phyloP scores from a whole-genome alignment of 2,113 vertebrate genomes.

The Epinephelus lanceolatus region DNA sequence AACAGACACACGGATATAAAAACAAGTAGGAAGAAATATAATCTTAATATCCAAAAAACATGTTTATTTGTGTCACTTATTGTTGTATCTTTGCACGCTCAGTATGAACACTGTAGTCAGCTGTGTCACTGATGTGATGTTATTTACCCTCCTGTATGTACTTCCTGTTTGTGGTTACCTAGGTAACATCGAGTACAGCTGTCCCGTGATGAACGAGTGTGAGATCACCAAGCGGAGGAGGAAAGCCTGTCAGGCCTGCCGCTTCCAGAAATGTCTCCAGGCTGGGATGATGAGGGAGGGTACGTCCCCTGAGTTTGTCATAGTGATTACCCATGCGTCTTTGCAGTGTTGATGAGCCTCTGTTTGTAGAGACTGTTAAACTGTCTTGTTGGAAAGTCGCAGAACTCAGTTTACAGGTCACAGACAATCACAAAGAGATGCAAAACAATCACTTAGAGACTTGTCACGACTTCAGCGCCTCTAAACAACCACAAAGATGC shows the following conservation, averaged over 20 bases:
- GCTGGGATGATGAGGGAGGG: slow-evolving; percentile 86
- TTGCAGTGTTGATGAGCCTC: not conserved
- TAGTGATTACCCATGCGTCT: not conserved
- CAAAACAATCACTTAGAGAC: not conserved
- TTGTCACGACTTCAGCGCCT: too few species aligned
- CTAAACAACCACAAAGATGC: too few species aligned
- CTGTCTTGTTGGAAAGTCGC: not conserved
- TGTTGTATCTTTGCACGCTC: too few species aligned
- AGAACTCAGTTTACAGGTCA: not conserved
- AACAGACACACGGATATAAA: too few species aligned
- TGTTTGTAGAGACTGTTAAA: not conserved
- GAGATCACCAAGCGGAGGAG: slow-evolving; percentile 85
- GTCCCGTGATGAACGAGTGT: slow-evolving; percentile 81
- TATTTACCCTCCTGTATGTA: slow-evolving; percentile 24
- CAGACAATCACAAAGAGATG: not conserved
- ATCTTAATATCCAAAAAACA: too few species aligned
- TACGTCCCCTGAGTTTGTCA: slow-evolving; percentile 25
- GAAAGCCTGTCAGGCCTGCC: slow-evolving; percentile 86
- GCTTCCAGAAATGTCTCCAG: slow-evolving; percentile 84
- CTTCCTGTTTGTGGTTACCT: slow-evolving; percentile 43
- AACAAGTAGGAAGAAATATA: too few species aligned
- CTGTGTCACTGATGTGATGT: not conserved
- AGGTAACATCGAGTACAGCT: slow-evolving; percentile 87
- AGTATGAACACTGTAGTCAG: too few species aligned
- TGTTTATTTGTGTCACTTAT: too few species aligned